These are phyloP conservation scores for Turdus rufiventris DNA, from an alignment of 2,113 vertebrate species.

Conservation along the genomic window DNA sequence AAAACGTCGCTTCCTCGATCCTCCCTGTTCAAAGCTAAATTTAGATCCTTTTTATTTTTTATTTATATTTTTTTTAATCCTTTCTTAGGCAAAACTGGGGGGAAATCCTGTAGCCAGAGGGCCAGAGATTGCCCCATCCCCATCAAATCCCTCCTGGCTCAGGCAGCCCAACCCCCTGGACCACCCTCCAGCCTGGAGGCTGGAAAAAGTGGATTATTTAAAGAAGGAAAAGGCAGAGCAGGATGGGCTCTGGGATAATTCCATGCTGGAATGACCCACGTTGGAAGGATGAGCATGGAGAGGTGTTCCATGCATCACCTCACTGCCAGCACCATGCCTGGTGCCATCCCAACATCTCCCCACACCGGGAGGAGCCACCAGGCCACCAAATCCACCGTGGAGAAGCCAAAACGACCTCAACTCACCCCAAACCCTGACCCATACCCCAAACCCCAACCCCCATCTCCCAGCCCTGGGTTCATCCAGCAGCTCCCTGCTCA, in stretches of 20 bases:
- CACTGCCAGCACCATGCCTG: accelerated
- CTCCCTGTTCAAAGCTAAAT: not conserved
- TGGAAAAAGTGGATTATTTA: not conserved
- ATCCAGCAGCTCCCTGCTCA: not conserved
- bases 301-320: accelerated
- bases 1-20: not conserved
- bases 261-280: accelerated
- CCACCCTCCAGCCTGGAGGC: not conserved
- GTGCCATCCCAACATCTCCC: not conserved
- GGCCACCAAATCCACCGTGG: accelerated
- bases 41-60: not conserved
- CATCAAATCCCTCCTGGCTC: not conserved
- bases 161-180: accelerated
- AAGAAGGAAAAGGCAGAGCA: not conserved
- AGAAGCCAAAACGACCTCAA: accelerated
- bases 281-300: accelerated
- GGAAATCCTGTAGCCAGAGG: not conserved
- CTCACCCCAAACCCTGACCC: accelerated
- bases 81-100: not conserved
- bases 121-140: not conserved
- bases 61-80: not conserved
- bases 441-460: accelerated
- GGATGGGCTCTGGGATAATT: accelerated
- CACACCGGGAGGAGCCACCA: accelerated
- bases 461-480: accelerated